A percentile compares a stretch with the other conserved stretches of the same genome.
These are phyloP conservation scores for Teleogryllus occipitalis DNA, from an alignment of 1,140 invertebrate species.

Conservation along the genomic window DNA sequence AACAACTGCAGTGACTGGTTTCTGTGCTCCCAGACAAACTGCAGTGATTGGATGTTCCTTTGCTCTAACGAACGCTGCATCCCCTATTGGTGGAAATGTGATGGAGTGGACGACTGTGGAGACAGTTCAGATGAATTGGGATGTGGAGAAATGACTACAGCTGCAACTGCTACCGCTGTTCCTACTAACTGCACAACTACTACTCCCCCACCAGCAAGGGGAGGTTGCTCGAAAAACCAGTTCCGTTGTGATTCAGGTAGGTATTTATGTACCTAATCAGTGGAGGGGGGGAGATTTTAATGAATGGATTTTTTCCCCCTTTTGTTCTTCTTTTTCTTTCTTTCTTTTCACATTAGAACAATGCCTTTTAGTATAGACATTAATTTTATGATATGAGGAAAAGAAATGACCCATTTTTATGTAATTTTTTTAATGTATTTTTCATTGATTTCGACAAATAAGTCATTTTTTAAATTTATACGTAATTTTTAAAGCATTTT, in stretches of 20 bases:
- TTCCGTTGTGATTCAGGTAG: conserved; percentile 61
- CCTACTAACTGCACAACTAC: conserved; percentile 32
- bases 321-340: no score
- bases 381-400: no score
- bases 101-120: conserved; percentile 64
- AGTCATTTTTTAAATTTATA: no score
- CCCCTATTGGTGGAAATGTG: conserved; percentile 73
- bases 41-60: conserved; percentile 67
- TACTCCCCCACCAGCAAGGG: conserved; percentile 31
- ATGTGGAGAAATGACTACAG: conserved; percentile 38
- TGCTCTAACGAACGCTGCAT: conserved; percentile 70
- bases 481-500: no score
- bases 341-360: no score
- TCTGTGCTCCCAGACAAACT: conserved; percentile 36
- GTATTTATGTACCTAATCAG: neutral
- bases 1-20: conserved; percentile 23
- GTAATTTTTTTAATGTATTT: no score
- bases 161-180: conserved; percentile 26
- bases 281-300: no score
- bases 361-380: no score
- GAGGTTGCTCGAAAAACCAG: conserved; percentile 50
- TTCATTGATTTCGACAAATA: no score
- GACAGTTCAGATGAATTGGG: conserved; percentile 70
- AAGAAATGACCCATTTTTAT: no score
- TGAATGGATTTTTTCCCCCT: no score